Conservation (phyloP, 2,888 invertebrate genomes). For the Anthoptus insignis region DNA sequence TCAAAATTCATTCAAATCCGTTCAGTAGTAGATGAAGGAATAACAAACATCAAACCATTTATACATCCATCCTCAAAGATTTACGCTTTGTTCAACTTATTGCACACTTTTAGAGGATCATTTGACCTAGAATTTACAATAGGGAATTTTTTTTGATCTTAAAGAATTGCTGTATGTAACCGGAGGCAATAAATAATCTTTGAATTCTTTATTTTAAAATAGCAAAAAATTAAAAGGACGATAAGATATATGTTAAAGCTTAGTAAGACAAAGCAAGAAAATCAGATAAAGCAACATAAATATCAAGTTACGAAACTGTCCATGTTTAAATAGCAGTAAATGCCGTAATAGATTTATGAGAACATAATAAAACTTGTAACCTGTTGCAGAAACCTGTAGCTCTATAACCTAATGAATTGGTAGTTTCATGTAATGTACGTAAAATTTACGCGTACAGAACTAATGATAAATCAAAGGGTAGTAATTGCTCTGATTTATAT, state of each 20-base stretch:
- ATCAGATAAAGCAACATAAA: slow-evolving; percentile 28
- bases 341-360: slow-evolving; percentile 34
- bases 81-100: no score
- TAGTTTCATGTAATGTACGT: slow-evolving; percentile 25
- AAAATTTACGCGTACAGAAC: slow-evolving; percentile 29
- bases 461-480: slow-evolving; percentile 64
- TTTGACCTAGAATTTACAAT: no score
- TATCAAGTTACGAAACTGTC: slow-evolving; percentile 31
- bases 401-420: slow-evolving; percentile 32
- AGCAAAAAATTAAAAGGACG: slow-evolving; percentile 1
- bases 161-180: no score
- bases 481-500: slow-evolving; percentile 69
- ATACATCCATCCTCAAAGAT: no score
- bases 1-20: no score
- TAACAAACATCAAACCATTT: no score
- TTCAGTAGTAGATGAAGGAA: no score
- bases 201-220: neutral
- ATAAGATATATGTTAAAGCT: slow-evolving; percentile 1
- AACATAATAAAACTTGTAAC: slow-evolving; percentile 37
- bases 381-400: slow-evolving; percentile 31
- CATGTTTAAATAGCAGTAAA: slow-evolving; percentile 35
- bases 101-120: no score
- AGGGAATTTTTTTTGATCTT: no score
- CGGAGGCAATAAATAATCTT: no score
- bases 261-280: neutral